phyloP scores from a whole-genome alignment of 2,113 vertebrate genomes.

The Aplodontia rufa region DNA sequence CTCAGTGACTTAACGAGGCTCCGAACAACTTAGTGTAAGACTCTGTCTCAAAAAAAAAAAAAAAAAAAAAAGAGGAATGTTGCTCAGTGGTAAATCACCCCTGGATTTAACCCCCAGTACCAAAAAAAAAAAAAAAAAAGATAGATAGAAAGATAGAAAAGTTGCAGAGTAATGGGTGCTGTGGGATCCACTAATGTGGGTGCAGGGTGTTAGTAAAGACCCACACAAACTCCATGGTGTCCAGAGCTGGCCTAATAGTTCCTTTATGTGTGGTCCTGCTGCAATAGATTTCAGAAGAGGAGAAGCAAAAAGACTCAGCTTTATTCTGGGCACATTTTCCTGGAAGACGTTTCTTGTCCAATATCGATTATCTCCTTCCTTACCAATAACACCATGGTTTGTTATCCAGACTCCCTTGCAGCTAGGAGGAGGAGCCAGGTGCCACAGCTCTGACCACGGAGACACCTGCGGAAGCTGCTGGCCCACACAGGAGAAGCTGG shows the following conservation, averaged over 20 bases:
- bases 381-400: not conserved
- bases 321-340: not conserved
- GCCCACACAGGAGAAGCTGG: not conserved
- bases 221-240: not conserved
- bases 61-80: too few species aligned
- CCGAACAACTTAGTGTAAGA: too few species aligned
- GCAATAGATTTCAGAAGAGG: not conserved
- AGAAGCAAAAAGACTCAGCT: not conserved
- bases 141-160: too few species aligned
- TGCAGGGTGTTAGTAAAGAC: not conserved
- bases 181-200: not conserved
- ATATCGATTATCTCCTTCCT: not conserved
- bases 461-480: not conserved
- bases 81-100: too few species aligned
- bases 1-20: too few species aligned
- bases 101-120: too few species aligned
- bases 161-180: too few species aligned
- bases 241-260: not conserved
- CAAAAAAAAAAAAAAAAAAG: too few species aligned
- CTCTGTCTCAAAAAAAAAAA: too few species aligned
- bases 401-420: not conserved
- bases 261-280: not conserved
- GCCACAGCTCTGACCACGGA: not conserved
- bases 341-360: not conserved
- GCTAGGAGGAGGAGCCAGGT: not conserved